phyloP scores from a whole-genome alignment of 2,797 vertebrate species.

The Rhadinocentrus ornatus region DNA sequence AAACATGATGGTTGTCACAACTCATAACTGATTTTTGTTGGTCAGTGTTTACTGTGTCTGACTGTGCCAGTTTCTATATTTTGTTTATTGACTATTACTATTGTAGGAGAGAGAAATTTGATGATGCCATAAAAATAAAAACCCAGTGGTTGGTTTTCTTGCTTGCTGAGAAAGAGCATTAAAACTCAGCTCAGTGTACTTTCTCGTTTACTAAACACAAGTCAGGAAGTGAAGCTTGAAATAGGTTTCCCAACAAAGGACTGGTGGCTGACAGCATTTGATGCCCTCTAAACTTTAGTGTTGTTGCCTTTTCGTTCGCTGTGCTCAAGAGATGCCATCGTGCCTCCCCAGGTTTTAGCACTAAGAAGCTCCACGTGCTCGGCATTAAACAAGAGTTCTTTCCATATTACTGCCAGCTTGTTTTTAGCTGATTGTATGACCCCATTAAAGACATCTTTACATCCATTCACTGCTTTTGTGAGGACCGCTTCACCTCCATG shows the following conservation, averaged over 20 bases:
- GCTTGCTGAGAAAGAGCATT: conserved; percentile 50
- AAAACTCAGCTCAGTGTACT: conserved; percentile 62
- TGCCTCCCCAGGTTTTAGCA: conserved; percentile 42
- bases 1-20: not conserved
- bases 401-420: conserved; percentile 37
- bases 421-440: conserved; percentile 37
- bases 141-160: conserved; percentile 39
- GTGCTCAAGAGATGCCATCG: conserved; percentile 24
- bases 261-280: conserved; percentile 48
- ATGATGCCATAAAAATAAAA: conserved; percentile 21
- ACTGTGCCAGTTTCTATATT: conserved; percentile 28
- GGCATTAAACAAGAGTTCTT: conserved; percentile 4
- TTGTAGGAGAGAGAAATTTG: conserved; percentile 40
- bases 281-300: conserved; percentile 51
- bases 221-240: conserved; percentile 78
- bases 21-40: not conserved
- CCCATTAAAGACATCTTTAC: conserved; percentile 38
- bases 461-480: conserved; percentile 44
- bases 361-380: conserved; percentile 12
- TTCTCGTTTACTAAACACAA: conserved; percentile 71
- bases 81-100: conserved; percentile 39
- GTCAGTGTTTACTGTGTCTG: conserved; percentile 12
- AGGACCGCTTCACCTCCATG: conserved; percentile 40
- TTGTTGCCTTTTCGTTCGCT: conserved; percentile 42
- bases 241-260: conserved; percentile 68